Base-by-base conservation (phyloP, 2,113 vertebrate species). In the Canis aureus region DNA sequence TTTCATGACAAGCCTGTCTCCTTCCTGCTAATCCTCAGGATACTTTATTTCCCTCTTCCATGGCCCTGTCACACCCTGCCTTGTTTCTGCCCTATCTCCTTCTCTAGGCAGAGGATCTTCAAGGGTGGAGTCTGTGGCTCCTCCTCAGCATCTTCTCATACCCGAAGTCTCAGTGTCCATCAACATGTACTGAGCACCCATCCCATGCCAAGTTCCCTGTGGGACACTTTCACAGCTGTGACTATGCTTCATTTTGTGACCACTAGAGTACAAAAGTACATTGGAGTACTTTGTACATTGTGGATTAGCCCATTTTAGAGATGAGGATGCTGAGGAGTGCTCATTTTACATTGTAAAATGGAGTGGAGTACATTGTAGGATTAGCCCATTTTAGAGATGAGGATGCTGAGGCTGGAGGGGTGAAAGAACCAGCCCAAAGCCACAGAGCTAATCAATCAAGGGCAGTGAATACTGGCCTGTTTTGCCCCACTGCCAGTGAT, bases 341-440 rank as follows among this genome's bases (percentile, higher is more conserved):
- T 38, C 38, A 38, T 38, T 38, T 38, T 38, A 38, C 38, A 38
- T 38, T 38, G 38, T 38, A 38, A 38, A 38, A 38, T 38, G 38
- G 38, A 38, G 51, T 13, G 49, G 35, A 22, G 2, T 32, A 15
- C 12, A 17, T 0, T 1, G 15, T 22, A 55, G 5, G 6, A 38
- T 32, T 8, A 43, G 62, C 73, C 90, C 83, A 71, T 82, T 93
- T 94, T 78, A 49, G n/a, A 92, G 69, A 60, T 11, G 55, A 82
- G 83, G 11, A 49, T 20, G 20, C 59, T 27, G 71, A 91, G 97
- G 43, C 59, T 29, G 3, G 20, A 43, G 55, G 1, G 1, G 5
- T 4, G 22, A 62, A 32, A 55, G 27, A 78, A 71, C 32, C 76
- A 62, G 27, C n/a, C 6, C 17, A 20, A 73, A 71, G 27, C 32